A percentile compares a stretch with the other conserved stretches of the same genome.
These are phyloP conservation scores for Muscicapa adusta DNA, from an alignment of 2,113 vertebrate genomes.

Conservation along the genomic window DNA sequence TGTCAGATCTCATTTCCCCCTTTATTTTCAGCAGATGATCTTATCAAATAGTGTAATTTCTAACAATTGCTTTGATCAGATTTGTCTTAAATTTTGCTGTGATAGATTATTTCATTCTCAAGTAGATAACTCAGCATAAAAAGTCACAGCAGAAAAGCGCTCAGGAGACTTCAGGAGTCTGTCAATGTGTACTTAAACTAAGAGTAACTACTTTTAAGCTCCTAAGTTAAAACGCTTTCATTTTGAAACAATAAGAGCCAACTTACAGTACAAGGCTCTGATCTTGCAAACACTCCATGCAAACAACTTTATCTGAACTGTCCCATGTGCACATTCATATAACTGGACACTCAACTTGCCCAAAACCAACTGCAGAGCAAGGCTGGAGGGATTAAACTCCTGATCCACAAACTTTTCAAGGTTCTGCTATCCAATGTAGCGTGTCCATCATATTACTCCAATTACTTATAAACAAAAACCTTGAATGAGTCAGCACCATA, in stretches of 20 bases:
- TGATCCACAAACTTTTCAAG: rapidly evolving
- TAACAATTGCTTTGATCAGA: conserved; percentile 2
- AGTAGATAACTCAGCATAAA: background rate
- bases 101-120: background rate
- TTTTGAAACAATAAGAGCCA: background rate
- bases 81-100: background rate
- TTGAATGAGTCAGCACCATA: background rate
- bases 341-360: background rate
- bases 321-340: background rate
- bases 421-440: background rate
- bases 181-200: background rate
- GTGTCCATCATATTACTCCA: background rate
- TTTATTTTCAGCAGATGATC: conserved; percentile 50
- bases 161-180: background rate
- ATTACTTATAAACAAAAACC: background rate
- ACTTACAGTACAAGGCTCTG: background rate
- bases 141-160: background rate
- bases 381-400: background rate
- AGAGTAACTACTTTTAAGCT: background rate
- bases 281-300: background rate
- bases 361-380: background rate
- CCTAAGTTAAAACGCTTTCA: background rate
- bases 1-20: conserved; percentile 63
- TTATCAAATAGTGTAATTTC: conserved; percentile 49
- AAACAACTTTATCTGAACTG: background rate